phyloP scores from a whole-genome alignment of 2,113 vertebrate species.

The Delphinus delphis region DNA sequence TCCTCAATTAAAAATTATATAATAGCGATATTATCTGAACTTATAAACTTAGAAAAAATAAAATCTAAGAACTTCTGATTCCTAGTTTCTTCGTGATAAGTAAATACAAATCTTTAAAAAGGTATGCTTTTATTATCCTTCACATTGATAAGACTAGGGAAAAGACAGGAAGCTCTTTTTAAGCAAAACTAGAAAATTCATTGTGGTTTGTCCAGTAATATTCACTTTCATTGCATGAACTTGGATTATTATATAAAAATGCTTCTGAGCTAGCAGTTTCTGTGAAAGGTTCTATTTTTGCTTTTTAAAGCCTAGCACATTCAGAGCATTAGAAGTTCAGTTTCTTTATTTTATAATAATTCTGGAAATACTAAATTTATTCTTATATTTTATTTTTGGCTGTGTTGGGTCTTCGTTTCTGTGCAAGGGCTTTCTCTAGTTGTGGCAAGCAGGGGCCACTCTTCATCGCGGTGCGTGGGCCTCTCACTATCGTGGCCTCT shows the following conservation, averaged over 20 bases:
- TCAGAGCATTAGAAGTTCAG: not conserved
- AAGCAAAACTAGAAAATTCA: not conserved
- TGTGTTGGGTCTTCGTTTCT: too few species aligned
- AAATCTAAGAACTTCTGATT: not conserved
- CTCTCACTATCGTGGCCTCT: too few species aligned
- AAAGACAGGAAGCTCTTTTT: not conserved
- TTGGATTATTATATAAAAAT: constrained; percentile 11
- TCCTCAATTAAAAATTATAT: not conserved
- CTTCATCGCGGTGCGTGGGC: too few species aligned
- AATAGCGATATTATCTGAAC: not conserved
- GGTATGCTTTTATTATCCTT: not conserved
- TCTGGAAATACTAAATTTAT: constrained; percentile 32
- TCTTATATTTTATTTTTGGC: too few species aligned
- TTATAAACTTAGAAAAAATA: not conserved
- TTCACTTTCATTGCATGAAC: not conserved
- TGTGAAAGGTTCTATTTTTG: not conserved
- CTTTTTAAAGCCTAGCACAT: not conserved
- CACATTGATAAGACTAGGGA: not conserved
- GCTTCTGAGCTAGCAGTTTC: not conserved
- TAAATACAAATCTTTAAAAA: not conserved
- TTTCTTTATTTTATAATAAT: constrained; percentile 12
- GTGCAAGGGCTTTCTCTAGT: too few species aligned
- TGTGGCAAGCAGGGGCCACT: too few species aligned
- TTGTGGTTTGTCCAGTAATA: not conserved
- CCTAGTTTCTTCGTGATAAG: not conserved